These are phyloP conservation scores for Chalcis sispes DNA, from an alignment of 2,888 invertebrate species.

Conservation along the genomic window DNA sequence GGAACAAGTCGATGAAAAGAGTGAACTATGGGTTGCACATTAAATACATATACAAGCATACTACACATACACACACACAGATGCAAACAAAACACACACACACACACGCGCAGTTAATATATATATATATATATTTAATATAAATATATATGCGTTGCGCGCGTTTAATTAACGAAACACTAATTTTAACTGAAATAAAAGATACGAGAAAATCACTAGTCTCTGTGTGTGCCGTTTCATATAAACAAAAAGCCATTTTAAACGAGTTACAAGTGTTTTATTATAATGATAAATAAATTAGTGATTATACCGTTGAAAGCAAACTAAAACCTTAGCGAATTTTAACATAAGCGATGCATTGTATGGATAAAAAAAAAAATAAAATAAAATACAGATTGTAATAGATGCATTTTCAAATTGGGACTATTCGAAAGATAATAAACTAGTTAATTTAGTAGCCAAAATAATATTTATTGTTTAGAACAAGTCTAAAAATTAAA, in stretches of 20 bases:
- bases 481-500: too few relatives aligned
- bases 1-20: neutral
- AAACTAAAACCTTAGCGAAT: neutral
- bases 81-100: too few relatives aligned
- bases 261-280: slow-evolving; percentile 27
- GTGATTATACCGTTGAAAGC: neutral
- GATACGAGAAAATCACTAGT: neutral
- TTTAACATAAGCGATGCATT: slow-evolving; percentile 1
- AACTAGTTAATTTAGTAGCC: too few relatives aligned
- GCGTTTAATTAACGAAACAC: slow-evolving; percentile 13
- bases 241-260: neutral
- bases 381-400: too few relatives aligned
- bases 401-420: neutral
- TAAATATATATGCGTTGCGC: slow-evolving; percentile 5
- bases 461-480: too few relatives aligned
- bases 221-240: neutral
- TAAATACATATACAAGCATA: too few relatives aligned
- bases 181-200: slow-evolving; percentile 8
- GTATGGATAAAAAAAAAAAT: too few relatives aligned
- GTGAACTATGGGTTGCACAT: neutral
- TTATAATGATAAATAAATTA: neutral
- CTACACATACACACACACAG: neutral
- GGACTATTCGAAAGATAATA: slow-evolving; percentile 13
- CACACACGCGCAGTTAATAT: too few relatives aligned
- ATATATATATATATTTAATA: too few relatives aligned